Evolutionary conservation across 2,797 vertebrate species (phyloP).

Genomic region (Pseudochromis fuscus): DNA sequence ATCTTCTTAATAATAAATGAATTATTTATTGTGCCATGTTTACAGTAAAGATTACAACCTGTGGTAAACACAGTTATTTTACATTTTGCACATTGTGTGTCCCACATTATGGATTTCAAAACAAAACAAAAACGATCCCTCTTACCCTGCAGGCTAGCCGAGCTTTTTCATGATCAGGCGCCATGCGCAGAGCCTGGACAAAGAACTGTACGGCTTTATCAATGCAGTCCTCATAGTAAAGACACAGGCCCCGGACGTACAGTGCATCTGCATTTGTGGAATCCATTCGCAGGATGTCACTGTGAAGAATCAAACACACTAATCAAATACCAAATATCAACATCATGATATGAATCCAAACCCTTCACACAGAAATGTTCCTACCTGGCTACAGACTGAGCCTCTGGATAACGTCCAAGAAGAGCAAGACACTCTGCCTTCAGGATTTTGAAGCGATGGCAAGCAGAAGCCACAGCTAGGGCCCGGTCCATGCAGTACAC

Average conservation of each 20-base stretch:
- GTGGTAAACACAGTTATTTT: too few species aligned
- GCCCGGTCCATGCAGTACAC: constrained; percentile 97
- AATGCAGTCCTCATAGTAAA: constrained; percentile 97
- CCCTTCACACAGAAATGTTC: too few species aligned
- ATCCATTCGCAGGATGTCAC: constrained; percentile 94
- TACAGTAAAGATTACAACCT: too few species aligned
- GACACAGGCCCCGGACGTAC: constrained; percentile 94
- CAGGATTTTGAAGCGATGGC: constrained; percentile 95
- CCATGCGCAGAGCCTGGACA: constrained; percentile 95
- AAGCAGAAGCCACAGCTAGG: constrained; percentile 91
- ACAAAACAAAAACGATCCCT: constrained; percentile 1
- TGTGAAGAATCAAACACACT: too few species aligned
- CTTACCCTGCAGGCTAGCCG: constrained; percentile 93
- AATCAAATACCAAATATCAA: too few species aligned
- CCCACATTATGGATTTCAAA: too few species aligned
- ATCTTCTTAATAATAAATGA: too few species aligned
- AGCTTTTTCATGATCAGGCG: constrained; percentile 95
- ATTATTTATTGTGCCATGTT: too few species aligned
- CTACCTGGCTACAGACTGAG: constrained; percentile 96
- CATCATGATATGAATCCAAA: too few species aligned
- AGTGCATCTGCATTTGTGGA: constrained; percentile 94
- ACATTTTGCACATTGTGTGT: too few species aligned
- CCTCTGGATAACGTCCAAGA: constrained; percentile 93
- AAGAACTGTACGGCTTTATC: constrained; percentile 98
- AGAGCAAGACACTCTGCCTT: constrained; percentile 95